Evolutionary conservation across 2,797 vertebrate genomes (phyloP), one percentile per base, ranked within the genome.

Genomic region (Sebastes flavidus): DNA sequence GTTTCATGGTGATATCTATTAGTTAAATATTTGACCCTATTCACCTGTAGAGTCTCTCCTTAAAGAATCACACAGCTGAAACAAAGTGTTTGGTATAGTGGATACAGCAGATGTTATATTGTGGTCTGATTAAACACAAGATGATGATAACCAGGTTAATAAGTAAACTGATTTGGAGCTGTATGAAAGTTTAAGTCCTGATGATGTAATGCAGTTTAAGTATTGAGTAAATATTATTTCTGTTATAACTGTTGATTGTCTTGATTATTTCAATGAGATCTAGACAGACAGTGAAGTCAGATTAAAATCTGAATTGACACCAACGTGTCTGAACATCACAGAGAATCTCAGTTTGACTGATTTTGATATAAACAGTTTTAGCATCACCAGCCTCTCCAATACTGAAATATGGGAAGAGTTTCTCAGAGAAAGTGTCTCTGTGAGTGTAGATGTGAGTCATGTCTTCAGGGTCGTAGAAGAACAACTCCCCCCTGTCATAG

Each of bases 381-480:
- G 10, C 34, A 36, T 36, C 34, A 36, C 34, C 34, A 36, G 34
- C 34, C 0, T 1, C 0, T 12, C 9, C 3, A 36, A 58, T 58
- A 62, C 1, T 1, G 4, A 54, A 54, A 1, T 0, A 54, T n/a
- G 49, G 49, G 65, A 72, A 78, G 59, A 84, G 18, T 59, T 60
- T 86, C 74, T 77, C 79, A 34, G 68, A 78, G 66, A 83, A 86
- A 38, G 62, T 80, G 60, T 67, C 55, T 75, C n/a, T 74, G 58
- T 68, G n/a, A 36, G 82, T 83, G 77, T 0, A 79, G 65, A 88
- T 80, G 29, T 25, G 82, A 69, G 25, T 70, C 67, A 18, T 82
- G 80, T 81, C 25, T 25, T 25, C 25, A 25, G 25, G 25, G 25
- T 25, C 3, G 25, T 25, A 25, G 25, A 25, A 25, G 25, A 3